Base-by-base conservation (phyloP, 2,113 vertebrate genomes). In the Jacana jacana region DNA sequence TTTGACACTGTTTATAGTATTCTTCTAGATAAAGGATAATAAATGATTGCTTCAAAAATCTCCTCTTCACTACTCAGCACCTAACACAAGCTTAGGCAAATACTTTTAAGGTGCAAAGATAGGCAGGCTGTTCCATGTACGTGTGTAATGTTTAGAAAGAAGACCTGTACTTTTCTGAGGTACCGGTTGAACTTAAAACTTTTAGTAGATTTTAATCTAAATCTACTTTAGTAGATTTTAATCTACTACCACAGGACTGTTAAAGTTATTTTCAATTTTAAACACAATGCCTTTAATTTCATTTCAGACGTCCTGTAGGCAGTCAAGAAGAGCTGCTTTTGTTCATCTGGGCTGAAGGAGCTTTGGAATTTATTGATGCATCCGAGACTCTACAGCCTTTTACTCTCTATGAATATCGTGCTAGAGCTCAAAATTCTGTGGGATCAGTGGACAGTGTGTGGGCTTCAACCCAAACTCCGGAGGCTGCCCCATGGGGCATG, bases 341-440 rank as follows among this genome's bases (percentile, higher is more conserved):
- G 65, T 99, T 98, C 89, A 98, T 98, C 95, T 99, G 99, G 98
- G 96, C 97, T 18, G 97, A 98, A 92, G 99, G 99, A 79, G 81
- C 97, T 7, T 97, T 99, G 70, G 97, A 98, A 75, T 99, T 99
- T 92, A 97, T 96, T 4, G 99, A 99, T 30, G 97, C 98, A 0
- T 98, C 98, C 0, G 97, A 98, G 13, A 84, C 93, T 49, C 97
- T 99, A 54, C 95, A 71, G 58, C 98, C 99, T 10, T 99, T 98
- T 95, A 99, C 98, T 4, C 93, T 96, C 86, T 99, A 98, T 3
- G 98, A 99, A 86, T 99, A 99, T 81, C 98, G 87, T 69, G 85
- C 98, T 63, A 96, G 89, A 39, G 98, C 98, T 73, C 96, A 94
- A 15, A 99, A 99, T 95, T 97, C 98, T 30, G 95, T 96, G 93